A percentile compares a stretch with the other conserved stretches of the same genome.
Evolutionary conservation across 2,888 invertebrate genomes (phyloP).

Genomic region (Drosophila rellima): DNA sequence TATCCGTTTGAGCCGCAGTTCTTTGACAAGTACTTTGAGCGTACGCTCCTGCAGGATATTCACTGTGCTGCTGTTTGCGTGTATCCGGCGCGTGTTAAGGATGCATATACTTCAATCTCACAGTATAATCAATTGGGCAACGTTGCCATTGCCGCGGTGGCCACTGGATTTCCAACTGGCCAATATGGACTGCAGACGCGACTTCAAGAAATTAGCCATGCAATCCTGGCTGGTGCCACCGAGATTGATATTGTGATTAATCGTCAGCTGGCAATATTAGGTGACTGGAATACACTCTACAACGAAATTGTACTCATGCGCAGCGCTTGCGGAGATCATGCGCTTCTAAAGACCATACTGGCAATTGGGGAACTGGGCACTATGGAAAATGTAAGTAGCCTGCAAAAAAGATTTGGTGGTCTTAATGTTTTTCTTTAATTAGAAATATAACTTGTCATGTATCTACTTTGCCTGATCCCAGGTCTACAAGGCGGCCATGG

Average conservation of each 20-base stretch:
- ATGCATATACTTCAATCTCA: constrained; percentile 89
- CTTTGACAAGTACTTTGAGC: constrained; percentile 72
- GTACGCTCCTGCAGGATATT: constrained; percentile 81
- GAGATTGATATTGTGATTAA: constrained; percentile 99
- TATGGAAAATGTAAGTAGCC: constrained; percentile 89
- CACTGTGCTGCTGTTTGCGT: constrained; percentile 97
- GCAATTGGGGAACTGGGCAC: constrained; percentile 96
- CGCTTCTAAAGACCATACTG: constrained; percentile 96
- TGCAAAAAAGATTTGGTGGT: too few species aligned
- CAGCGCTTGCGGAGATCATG: constrained; percentile 89
- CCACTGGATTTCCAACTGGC: constrained; percentile 98
- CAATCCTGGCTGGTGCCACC: constrained; percentile 93
- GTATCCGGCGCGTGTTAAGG: constrained; percentile 94
- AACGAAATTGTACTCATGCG: constrained; percentile 94
- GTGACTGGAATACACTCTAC: constrained; percentile 93
- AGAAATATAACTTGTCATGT: too few species aligned
- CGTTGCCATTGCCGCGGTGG: constrained; percentile 95
- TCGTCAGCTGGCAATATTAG: constrained; percentile 93
- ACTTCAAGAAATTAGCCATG: constrained; percentile 92
- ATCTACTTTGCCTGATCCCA: constrained; percentile 68
- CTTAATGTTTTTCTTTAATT: too few species aligned
- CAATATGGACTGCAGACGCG: constrained; percentile 93
- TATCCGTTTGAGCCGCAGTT: constrained; percentile 86
- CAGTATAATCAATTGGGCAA: constrained; percentile 87
- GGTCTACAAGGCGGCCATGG: constrained; percentile 95